A percentile compares a stretch with the other conserved stretches of the same genome.
phyloP scores from a whole-genome alignment of 2,113 vertebrate species.

The Leucopternis melanops region DNA sequence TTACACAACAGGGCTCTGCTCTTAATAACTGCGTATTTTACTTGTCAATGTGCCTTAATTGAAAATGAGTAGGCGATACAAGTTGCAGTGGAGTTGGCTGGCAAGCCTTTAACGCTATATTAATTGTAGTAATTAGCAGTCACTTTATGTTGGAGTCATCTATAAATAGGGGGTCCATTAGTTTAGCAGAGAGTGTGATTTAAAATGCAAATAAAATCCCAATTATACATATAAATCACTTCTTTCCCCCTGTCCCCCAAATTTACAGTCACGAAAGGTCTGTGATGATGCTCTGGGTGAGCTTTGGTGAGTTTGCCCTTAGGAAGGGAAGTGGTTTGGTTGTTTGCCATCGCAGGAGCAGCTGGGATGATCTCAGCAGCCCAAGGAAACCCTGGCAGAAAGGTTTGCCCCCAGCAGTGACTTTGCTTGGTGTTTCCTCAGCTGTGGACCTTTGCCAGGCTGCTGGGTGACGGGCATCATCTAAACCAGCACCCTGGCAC shows the following conservation, averaged over 20 bases:
- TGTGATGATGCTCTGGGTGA: background rate
- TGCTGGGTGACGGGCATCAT: background rate
- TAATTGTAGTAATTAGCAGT: slow-evolving; percentile 84
- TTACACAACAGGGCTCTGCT: slow-evolving; percentile 68
- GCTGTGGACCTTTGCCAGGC: background rate
- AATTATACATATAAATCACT: slow-evolving; percentile 54
- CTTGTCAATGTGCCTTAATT: slow-evolving; percentile 75
- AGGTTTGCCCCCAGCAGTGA: background rate
- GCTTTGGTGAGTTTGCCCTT: background rate
- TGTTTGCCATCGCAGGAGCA: background rate
- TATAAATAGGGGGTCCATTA: slow-evolving; percentile 78
- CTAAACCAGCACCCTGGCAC: background rate
- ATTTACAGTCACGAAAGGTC: background rate
- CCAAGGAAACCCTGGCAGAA: background rate
- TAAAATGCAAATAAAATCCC: slow-evolving; percentile 77
- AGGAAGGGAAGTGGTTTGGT: background rate
- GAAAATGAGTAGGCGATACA: slow-evolving; percentile 77
- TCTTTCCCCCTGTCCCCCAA: background rate
- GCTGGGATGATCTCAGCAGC: background rate
- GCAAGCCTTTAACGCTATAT: slow-evolving; percentile 73
- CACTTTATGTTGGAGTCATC: slow-evolving; percentile 78
- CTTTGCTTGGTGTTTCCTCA: background rate
- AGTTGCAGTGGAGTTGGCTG: slow-evolving; percentile 72
- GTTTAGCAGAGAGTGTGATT: slow-evolving; percentile 71
- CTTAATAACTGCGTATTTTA: slow-evolving; percentile 74